phyloP scores from a whole-genome alignment of 2,797 vertebrate genomes.

The Miopithecus talapoin region DNA sequence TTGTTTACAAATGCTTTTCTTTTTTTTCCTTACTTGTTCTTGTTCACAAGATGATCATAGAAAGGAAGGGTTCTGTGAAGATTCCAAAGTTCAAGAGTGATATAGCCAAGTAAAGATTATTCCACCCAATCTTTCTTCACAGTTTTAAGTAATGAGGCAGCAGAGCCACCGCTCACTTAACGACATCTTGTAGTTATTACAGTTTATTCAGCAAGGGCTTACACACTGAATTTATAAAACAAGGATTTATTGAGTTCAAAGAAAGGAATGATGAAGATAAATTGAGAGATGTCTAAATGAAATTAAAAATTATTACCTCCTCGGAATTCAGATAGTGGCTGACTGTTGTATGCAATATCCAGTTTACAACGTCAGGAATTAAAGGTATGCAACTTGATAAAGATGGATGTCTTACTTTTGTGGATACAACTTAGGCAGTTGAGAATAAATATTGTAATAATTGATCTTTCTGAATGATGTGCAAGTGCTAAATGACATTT shows the following conservation, averaged over 20 bases:
- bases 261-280: constrained; percentile 76
- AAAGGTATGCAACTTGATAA: constrained; percentile 78
- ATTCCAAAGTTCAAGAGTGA: background rate
- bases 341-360: constrained; percentile 65
- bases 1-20: constrained; percentile 25
- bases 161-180: constrained; percentile 46
- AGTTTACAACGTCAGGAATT: constrained; percentile 74
- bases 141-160: background rate
- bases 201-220: constrained; percentile 67
- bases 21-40: background rate
- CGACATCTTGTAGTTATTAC: constrained; percentile 59
- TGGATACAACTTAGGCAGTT: constrained; percentile 64
- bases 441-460: constrained; percentile 84
- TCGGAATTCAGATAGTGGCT: constrained; percentile 70
- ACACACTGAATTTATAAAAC: constrained; percentile 70
- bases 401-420: constrained; percentile 80
- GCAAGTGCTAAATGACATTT: constrained; percentile 61
- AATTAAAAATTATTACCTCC: constrained; percentile 83
- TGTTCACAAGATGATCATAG: background rate
- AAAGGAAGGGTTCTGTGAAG: background rate
- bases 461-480: constrained; percentile 81
- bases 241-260: constrained; percentile 72
- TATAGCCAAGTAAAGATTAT: background rate
- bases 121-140: background rate
- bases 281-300: constrained; percentile 78